These are phyloP conservation scores for human (Homo sapiens) DNA, from an alignment of 2,113 vertebrate genomes.

Conservation along the genomic window GRCh38 chr2:175696501-175697000, in stretches of 20 bases:
- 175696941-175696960: neutral
- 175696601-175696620: neutral
- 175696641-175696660: neutral
- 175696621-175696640: slow-evolving; percentile 23
- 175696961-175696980: neutral
- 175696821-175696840: neutral
- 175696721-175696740: neutral
- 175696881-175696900: neutral
- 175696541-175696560: neutral
- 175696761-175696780: neutral
- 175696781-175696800: neutral
- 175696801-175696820: neutral
- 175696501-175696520: neutral
- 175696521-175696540: slow-evolving; percentile 29
- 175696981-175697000: neutral
- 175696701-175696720: neutral
- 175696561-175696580: neutral
- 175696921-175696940: neutral
- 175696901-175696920: neutral
- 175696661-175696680: neutral
- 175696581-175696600: neutral
- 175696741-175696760: neutral
- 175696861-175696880: neutral
- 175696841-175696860: neutral
- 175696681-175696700: neutral